These are phyloP conservation scores for Lithophane ornitopus DNA, from an alignment of 2,888 invertebrate species.

Conservation along the genomic window DNA sequence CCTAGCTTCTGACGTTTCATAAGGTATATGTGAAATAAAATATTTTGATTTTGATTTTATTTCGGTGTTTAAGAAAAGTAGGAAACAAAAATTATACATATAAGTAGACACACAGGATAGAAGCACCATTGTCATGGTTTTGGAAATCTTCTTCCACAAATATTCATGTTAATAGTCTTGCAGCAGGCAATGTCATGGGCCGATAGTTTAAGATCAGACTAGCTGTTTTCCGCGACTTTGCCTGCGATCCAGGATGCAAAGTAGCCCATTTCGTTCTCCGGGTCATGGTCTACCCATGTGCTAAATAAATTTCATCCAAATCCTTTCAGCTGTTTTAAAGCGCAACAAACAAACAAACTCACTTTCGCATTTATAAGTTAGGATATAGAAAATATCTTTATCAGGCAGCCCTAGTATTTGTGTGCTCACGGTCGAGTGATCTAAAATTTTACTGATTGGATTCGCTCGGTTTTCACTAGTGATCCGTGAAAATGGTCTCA, in stretches of 20 bases:
- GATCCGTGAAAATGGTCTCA: conserved; percentile 71
- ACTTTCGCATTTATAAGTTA: no score
- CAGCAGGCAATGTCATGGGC: neutral
- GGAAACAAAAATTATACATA: neutral
- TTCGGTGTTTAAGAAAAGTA: neutral
- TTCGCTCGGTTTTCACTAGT: conserved; percentile 66
- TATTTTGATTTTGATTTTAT: no score
- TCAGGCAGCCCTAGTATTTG: conserved; percentile 12
- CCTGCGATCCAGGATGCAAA: no score
- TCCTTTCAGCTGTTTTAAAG: no score
- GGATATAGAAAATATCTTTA: conserved; percentile 15
- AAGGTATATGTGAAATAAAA: no score
- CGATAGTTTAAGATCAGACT: conserved; percentile 52
- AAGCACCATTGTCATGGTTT: neutral
- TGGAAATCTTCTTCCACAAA: neutral
- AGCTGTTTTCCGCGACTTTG: no score
- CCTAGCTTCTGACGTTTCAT: no score
- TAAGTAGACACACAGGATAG: neutral
- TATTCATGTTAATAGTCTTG: neutral
- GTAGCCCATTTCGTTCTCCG: no score
- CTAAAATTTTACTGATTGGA: conserved; percentile 64
- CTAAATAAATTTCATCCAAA: no score
- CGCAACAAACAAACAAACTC: no score
- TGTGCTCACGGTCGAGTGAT: conserved; percentile 59
- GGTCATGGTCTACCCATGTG: no score